Percentiles rank a stretch among this genome's conserved stretches.
phyloP scores from a whole-genome alignment of 2,888 invertebrate genomes.

The Phytoseiulus persimilis region DNA sequence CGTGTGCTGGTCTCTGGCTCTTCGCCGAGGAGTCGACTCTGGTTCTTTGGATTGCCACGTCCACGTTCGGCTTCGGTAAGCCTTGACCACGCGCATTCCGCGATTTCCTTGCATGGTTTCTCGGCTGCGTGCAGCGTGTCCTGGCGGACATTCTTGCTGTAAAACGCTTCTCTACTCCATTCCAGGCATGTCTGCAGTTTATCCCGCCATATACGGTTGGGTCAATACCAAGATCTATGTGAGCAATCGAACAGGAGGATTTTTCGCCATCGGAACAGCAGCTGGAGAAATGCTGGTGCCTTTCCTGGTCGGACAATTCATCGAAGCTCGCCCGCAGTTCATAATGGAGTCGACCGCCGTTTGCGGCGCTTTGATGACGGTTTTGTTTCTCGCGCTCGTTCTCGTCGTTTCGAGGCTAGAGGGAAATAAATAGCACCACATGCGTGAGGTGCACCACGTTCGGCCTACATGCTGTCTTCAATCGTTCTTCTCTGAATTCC shows the following conservation, averaged over 20 bases:
- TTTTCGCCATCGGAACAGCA: conserved; percentile 43
- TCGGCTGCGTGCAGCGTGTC: too few species aligned
- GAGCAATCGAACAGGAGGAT: conserved; percentile 43
- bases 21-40: conserved; percentile 39
- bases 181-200: conserved; percentile 43
- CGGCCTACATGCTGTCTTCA: too few species aligned
- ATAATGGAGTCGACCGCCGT: conserved; percentile 42
- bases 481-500: too few species aligned
- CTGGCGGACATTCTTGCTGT: too few species aligned
- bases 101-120: too few species aligned
- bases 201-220: conserved; percentile 43
- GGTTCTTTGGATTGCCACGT: conserved; percentile 42
- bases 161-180: conserved; percentile 41
- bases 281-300: conserved; percentile 45
- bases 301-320: conserved; percentile 43
- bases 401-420: not conserved
- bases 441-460: too few species aligned
- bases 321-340: conserved; percentile 42
- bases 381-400: not conserved
- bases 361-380: not conserved
- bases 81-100: too few species aligned
- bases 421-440: too few species aligned
- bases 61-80: too few species aligned
- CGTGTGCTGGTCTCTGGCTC: conserved; percentile 40
- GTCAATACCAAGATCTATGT: conserved; percentile 42